Evolutionary conservation across 2,888 invertebrate species (phyloP).

Genomic region (Branchellion lobata): DNA sequence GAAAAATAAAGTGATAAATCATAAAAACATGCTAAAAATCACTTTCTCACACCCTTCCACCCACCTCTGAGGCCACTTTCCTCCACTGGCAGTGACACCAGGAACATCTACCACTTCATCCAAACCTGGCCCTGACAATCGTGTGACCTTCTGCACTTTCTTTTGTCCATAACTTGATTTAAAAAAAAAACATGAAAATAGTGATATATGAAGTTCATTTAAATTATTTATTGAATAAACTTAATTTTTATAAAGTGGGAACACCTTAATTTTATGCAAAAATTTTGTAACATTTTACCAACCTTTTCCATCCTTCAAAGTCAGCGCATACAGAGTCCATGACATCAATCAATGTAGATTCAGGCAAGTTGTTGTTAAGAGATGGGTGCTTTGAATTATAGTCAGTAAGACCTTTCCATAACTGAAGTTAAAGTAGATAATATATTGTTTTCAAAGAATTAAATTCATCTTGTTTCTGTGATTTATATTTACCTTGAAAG

Average conservation of each 20-base stretch:
- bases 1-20: neutral
- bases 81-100: conserved; percentile 61
- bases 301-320: conserved; percentile 50
- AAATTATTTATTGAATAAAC: neutral
- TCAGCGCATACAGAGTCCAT: conserved; percentile 54
- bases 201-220: neutral
- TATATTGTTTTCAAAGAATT: neutral
- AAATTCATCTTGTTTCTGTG: neutral
- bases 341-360: conserved; percentile 55
- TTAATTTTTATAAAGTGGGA: conserved; percentile 1
- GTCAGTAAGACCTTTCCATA: conserved; percentile 46
- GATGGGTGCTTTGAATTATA: conserved; percentile 47
- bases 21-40: neutral
- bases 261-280: too few relatives aligned
- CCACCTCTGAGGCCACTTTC: conserved; percentile 61
- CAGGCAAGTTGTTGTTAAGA: conserved; percentile 54
- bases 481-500: conserved; percentile 56
- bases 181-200: neutral
- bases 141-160: conserved; percentile 56
- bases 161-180: conserved; percentile 60
- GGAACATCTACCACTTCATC: conserved; percentile 55
- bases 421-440: conserved; percentile 44
- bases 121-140: conserved; percentile 60
- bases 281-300: neutral
- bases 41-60: too few relatives aligned